Conservation (phyloP, 2,113 vertebrate genomes). For the Microtus montanus region DNA sequence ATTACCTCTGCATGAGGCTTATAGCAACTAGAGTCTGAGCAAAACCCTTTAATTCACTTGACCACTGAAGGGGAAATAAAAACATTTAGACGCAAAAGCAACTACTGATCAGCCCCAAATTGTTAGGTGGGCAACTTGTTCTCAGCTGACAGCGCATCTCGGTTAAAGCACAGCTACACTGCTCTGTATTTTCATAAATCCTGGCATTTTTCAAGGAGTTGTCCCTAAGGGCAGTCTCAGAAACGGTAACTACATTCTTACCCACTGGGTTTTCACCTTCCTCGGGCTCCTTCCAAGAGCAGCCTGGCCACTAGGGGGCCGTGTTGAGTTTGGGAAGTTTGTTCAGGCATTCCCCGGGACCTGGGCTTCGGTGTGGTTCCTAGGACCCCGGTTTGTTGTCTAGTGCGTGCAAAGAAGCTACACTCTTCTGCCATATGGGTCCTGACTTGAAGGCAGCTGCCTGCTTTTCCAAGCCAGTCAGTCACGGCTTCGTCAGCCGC, state of each 20-base stretch:
- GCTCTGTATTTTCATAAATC: background rate
- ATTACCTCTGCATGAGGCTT: background rate
- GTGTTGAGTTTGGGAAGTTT: background rate
- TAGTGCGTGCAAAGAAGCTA: background rate
- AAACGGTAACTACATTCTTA: background rate
- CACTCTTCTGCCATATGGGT: no score
- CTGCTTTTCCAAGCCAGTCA: background rate
- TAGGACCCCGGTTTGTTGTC: no score
- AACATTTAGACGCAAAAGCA: conserved; percentile 1
- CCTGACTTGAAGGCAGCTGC: background rate
- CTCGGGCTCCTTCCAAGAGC: background rate
- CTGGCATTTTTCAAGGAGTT: background rate
- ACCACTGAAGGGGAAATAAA: background rate
- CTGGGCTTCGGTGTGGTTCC: no score
- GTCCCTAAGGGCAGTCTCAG: background rate
- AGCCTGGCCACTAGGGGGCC: background rate
- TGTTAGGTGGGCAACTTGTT: background rate
- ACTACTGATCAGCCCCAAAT: background rate
- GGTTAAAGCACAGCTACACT: background rate
- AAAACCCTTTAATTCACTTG: background rate
- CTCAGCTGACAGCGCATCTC: background rate
- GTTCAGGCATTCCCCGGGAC: background rate
- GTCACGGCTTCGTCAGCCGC: background rate
- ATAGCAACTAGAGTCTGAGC: background rate
- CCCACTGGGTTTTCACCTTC: background rate